Base-by-base conservation (phyloP, 2,888 invertebrate genomes). In the Ophraella communa region DNA sequence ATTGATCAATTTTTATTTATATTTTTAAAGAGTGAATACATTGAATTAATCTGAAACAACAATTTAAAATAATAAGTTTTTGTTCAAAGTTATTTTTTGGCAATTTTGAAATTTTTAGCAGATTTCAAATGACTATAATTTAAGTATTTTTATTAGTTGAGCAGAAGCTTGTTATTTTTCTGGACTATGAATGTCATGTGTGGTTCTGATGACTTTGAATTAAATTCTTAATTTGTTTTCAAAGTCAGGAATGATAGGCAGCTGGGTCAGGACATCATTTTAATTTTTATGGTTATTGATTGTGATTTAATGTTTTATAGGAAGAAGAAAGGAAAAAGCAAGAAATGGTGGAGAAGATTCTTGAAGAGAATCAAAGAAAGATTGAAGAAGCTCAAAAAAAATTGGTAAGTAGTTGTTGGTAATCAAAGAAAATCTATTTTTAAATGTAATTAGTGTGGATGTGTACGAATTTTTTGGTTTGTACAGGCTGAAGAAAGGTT, bases 291-390 rank as follows among this genome's bases (percentile, higher is more conserved):
- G 76, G 81, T 83, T 83, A 83, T 78, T 82, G 83, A 72, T 77
- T 77, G 69, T 64, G 70, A 77, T 83, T 85, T 84, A 84, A 83
- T 85, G 83, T 87, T 85, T 89, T 89, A 88, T 93, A 98, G 97
- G 97, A 96, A 88, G 96, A 96, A 88, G 97, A 98, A 87, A 90
- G 90, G 84, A 91, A 92, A 86, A 96, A 97, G 86, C 91, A 95
- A 79, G 93, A 95, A 88, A 95, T 96, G 85, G 88, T 97, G 82
- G 96, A 97, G 86, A 90, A 90, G 84, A 97, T 97, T 85, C 91
- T 97, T 89, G 95, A 95, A 78, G 97, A 98, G 87, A 98, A 98
- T 87, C 96, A 96, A 88, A 90, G 89, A 84, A 97, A 96, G 86
- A 96, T 97, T 74, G 96, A 97, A 84, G 96, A 97, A 83, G 96